These are phyloP conservation scores for Ascaphus truei DNA, from an alignment of 2,113 vertebrate species.

Conservation along the genomic window DNA sequence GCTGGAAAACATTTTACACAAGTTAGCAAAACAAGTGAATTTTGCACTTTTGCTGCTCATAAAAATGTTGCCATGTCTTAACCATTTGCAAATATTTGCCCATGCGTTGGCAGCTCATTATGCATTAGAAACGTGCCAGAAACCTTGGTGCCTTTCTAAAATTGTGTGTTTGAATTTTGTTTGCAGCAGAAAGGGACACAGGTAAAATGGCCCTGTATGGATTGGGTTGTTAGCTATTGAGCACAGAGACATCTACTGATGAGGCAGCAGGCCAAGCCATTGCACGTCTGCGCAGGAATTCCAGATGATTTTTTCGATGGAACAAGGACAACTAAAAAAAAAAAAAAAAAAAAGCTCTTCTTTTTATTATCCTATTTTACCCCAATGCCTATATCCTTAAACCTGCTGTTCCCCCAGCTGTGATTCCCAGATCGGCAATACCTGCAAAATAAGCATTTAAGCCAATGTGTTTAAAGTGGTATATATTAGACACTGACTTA, in stretches of 20 bases:
- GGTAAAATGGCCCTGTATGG: too few relatives aligned
- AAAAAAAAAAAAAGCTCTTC: constrained; percentile 8
- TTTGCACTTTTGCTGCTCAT: too few relatives aligned
- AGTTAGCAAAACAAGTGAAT: too few relatives aligned
- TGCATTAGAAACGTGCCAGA: too few relatives aligned
- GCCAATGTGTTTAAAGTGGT: constrained; percentile 53
- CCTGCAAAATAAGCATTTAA: constrained; percentile 31
- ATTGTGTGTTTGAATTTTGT: too few relatives aligned
- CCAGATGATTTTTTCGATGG: not conserved
- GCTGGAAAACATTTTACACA: too few relatives aligned
- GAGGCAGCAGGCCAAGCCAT: constrained; percentile 24
- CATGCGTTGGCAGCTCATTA: too few relatives aligned
- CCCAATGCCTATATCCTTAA: not conserved
- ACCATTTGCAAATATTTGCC: too few relatives aligned
- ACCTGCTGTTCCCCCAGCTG: constrained; percentile 32
- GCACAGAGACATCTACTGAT: constrained; percentile 57
- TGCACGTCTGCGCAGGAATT: not conserved
- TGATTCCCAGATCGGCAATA: constrained; percentile 36
- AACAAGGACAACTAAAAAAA: constrained; percentile 26
- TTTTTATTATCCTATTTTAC: constrained; percentile 26
- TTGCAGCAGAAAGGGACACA: too few relatives aligned
- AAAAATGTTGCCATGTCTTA: too few relatives aligned
- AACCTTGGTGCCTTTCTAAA: too few relatives aligned
- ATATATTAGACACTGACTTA: constrained; percentile 45
- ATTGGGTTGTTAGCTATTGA: too few relatives aligned